Evolutionary conservation across 2,797 vertebrate species (phyloP).

Genomic region (Micromesistius poutassou): DNA sequence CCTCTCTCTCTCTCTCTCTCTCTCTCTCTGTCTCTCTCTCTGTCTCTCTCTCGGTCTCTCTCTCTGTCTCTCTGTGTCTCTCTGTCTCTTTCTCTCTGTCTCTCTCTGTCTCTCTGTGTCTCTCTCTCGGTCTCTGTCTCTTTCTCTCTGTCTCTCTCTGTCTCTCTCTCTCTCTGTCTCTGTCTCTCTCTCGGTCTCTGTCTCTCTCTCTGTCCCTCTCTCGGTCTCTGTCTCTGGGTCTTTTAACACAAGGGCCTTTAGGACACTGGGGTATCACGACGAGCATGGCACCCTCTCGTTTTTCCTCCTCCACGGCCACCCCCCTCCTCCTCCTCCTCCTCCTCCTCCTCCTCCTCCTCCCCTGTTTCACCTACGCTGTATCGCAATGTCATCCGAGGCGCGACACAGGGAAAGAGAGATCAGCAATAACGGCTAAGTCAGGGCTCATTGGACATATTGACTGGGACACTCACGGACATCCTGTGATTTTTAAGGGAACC

Average conservation of each 20-base stretch:
- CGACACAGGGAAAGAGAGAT: neutral
- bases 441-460: neutral
- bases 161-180: slow-evolving; percentile 13
- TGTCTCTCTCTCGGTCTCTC: no score
- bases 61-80: no score
- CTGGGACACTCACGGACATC: neutral
- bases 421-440: neutral
- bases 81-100: no score
- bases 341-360: neutral
- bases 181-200: slow-evolving; percentile 8
- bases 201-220: no score
- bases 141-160: neutral
- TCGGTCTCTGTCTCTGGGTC: slow-evolving; percentile 5
- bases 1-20: neutral
- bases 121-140: slow-evolving; percentile 14
- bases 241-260: neutral
- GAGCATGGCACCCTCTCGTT: neutral
- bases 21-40: no score
- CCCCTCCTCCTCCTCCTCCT: no score
- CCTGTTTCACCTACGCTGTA: slow-evolving; percentile 24
- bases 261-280: neutral
- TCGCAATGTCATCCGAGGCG: slow-evolving; percentile 19
- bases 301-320: neutral
- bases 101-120: no score
- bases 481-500: neutral